Conservation (phyloP, 2,888 invertebrate species). For the Enchytraeus crypticus region DNA sequence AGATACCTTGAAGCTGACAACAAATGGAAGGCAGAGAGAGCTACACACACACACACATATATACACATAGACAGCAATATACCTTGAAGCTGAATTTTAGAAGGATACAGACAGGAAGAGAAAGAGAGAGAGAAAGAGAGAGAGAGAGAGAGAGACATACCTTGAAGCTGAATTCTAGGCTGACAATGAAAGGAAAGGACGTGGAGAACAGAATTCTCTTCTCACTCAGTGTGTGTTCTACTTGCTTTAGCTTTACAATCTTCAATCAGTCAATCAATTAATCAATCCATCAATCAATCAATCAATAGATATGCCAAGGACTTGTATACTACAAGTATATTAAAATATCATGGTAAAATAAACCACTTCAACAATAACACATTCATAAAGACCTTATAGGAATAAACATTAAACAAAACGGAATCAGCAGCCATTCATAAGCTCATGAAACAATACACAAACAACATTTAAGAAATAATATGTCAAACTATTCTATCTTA, state of each 20-base stretch:
- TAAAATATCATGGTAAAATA: too few species aligned
- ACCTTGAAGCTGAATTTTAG: neutral
- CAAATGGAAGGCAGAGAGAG: too few species aligned
- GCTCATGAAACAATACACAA: too few species aligned
- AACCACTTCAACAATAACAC: too few species aligned
- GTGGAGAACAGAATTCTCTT: slow-evolving; percentile 57
- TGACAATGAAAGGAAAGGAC: slow-evolving; percentile 6
- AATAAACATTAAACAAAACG: too few species aligned
- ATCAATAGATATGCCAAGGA: too few species aligned
- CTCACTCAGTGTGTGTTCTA: slow-evolving; percentile 98
- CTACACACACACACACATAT: neutral
- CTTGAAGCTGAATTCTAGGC: slow-evolving; percentile 3
- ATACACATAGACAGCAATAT: neutral
- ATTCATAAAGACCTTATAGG: too few species aligned
- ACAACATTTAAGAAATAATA: neutral
- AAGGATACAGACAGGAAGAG: neutral
- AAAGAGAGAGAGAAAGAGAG: neutral
- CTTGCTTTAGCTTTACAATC: slow-evolving; percentile 97
- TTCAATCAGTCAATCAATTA: too few species aligned
- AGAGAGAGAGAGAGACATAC: slow-evolving; percentile 6
- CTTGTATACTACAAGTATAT: too few species aligned
- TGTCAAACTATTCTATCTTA: neutral
- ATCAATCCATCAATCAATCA: too few species aligned
- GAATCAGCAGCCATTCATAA: too few species aligned
- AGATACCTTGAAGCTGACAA: too few species aligned